Evolutionary conservation across 1,140 invertebrate species (phyloP), one percentile per base, ranked within the genome.

Genomic region (Choristoneura fumiferana): DNA sequence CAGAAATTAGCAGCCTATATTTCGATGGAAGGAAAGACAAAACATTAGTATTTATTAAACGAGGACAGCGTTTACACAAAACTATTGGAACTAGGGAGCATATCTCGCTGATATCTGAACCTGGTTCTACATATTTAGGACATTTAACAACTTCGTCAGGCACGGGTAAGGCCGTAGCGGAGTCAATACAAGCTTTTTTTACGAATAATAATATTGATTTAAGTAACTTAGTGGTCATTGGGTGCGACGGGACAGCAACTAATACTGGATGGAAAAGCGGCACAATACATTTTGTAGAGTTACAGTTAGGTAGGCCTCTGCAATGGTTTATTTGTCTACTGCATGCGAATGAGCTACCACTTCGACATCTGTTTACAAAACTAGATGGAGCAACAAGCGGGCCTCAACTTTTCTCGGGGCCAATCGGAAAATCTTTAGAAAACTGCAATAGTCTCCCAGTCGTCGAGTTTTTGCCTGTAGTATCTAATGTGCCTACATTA

Each of bases 281-380:
- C 33, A 67, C 58, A 14, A 73, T 78, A 15, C 37, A 57, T 38
- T 49, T 49, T 37, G 18, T 74, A 36, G 71, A 76, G 60, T 17
- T 43, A 37, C 14, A 65, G 18, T 8, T 67, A 45, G 14, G 56
- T 43, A 60, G 60, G 60, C 36, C 63, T 17, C 38, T 73, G 37
- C 71, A 71, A 62, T 71, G 63, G 68, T 43, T 65, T 54, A 60
- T 43, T 3, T 57, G 38, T 18, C 15, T 12, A 17, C 22, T 57
- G 12, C 22, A 57, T 34, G 39, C 29, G n/a, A 57, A 57, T 34
- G 55, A 57, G 40, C 54, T 79, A 18, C 66, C 62, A 36, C 59
- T 80, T 10, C 45, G 75, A 15, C 70, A 80, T 57, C 60, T 81
- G 33, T 74, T 79, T 54, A 49, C 68, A 58, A 33, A 63, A 57